These are phyloP conservation scores for Daubentonia madagascariensis DNA, from an alignment of 2,113 vertebrate genomes.

Conservation along the genomic window DNA sequence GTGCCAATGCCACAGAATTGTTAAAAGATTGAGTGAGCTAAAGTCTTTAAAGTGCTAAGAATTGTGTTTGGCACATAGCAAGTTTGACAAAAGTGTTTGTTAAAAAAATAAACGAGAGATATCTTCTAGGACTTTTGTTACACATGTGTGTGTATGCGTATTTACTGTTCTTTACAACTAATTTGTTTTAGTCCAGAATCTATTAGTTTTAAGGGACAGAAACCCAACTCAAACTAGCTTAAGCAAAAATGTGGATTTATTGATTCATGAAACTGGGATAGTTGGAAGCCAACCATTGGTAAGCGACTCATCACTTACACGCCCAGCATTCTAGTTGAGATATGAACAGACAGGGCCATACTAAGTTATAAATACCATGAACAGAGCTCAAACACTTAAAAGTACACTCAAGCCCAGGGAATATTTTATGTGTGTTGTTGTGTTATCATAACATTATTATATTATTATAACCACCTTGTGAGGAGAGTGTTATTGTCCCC, in stretches of 20 bases:
- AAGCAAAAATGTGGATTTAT: neutral
- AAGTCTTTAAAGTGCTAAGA: neutral
- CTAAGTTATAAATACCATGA: neutral
- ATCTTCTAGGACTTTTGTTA: neutral
- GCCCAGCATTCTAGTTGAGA: neutral
- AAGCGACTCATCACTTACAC: neutral
- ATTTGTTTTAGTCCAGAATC: neutral
- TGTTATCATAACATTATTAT: neutral
- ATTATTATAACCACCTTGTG: too few relatives aligned
- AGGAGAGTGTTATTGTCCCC: neutral
- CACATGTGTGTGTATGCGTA: neutral
- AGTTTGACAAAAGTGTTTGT: neutral
- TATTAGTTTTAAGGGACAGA: neutral
- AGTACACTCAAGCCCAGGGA: neutral
- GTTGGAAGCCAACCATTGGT: neutral
- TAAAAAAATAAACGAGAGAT: neutral
- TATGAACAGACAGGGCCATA: neutral
- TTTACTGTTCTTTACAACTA: neutral
- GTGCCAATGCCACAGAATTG: fast-evolving
- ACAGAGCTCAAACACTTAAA: neutral
- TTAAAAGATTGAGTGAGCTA: neutral
- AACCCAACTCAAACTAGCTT: neutral
- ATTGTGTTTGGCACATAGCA: neutral
- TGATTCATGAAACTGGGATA: neutral
- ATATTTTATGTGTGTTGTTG: neutral